Evolutionary conservation across 23 tunicate species (phyloP).

Genomic region (Trididemnum clinides): DNA sequence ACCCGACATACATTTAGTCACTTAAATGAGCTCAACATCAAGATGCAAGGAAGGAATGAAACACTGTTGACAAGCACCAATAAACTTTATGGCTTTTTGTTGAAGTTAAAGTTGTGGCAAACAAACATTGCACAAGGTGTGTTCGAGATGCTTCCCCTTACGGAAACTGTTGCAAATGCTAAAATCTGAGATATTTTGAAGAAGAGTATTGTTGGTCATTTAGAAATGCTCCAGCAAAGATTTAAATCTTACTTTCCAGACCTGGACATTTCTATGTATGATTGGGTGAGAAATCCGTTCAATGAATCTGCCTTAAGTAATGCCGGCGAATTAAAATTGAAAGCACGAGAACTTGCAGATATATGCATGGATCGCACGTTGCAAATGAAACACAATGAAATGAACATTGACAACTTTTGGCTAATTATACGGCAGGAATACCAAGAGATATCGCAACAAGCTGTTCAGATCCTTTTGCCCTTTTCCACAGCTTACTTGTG

Average conservation of each 20-base stretch:
- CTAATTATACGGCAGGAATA: background rate
- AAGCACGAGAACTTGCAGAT: background rate
- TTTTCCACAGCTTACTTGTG: background rate
- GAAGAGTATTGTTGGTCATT: background rate
- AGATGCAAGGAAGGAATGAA: conserved; percentile 34
- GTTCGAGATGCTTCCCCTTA: conserved; percentile 22
- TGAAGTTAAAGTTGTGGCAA: conserved; percentile 23
- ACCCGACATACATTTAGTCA: conserved; percentile 2
- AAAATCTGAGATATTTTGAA: background rate
- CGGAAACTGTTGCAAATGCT: conserved; percentile 4
- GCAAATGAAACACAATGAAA: too few species aligned
- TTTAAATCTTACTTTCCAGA: conserved; percentile 3
- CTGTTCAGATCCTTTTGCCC: background rate
- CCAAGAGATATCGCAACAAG: background rate
- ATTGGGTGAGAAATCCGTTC: conserved; percentile 32
- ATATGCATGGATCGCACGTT: background rate
- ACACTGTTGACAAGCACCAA: background rate
- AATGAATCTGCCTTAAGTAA: background rate
- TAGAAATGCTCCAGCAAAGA: conserved; percentile 5
- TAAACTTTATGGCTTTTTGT: background rate
- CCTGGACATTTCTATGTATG: background rate
- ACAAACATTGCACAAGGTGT: background rate
- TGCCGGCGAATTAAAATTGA: background rate
- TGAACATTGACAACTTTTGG: background rate
- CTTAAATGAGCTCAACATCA: conserved; percentile 9